Evolutionary conservation across 2,888 invertebrate species (phyloP), one percentile per base, ranked within the genome.

Genomic region (Sphinx pinastri): DNA sequence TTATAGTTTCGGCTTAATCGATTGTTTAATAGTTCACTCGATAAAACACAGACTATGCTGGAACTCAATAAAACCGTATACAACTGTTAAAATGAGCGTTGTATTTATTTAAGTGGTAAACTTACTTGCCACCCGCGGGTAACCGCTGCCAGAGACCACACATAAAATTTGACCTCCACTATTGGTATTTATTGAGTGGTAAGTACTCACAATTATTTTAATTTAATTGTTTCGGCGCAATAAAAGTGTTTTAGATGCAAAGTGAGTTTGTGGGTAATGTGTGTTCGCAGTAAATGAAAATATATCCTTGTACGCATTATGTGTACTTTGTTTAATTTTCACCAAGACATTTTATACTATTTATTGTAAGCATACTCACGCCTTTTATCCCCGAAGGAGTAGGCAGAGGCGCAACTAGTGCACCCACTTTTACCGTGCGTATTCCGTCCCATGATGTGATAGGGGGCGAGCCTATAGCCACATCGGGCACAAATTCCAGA

Each of bases 21-120:
- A 77, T 79, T 79, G 83, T 83, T 81, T 80, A 81, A 81, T 79
- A 76, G 83, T 77, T 76, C 74, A 81, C 77, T 81, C 88, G 87
- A 90, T 91, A 88, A 86, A 91, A 89, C 89, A 74, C 88, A 88
- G 89, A 84, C 87, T 76, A 82, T 83, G 79, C 84, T 84, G 85
- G 88, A 84, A 85, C 86, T 84, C 86, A 85, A 92, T 92, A 93
- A 92, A 93, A 91, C 82, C 81, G 75, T 76, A 84, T 88, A 81
- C 82, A 82, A 84, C 82, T 73, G 83, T 84, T 81, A 80, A 85
- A 83, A 82, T 83, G 81, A 80, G 79, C 79, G 79, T 79, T 80
- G 87, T 92, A 92, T 93, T 93, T 93, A 87, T 92, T 89, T 92
- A 89, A 93, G 93, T 92, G 93, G 86, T 84, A 82, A 85, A 82